A percentile compares a stretch with the other conserved stretches of the same genome.
Conservation (phyloP, 2,797 vertebrate genomes). For the Sebastes itinus region DNA sequence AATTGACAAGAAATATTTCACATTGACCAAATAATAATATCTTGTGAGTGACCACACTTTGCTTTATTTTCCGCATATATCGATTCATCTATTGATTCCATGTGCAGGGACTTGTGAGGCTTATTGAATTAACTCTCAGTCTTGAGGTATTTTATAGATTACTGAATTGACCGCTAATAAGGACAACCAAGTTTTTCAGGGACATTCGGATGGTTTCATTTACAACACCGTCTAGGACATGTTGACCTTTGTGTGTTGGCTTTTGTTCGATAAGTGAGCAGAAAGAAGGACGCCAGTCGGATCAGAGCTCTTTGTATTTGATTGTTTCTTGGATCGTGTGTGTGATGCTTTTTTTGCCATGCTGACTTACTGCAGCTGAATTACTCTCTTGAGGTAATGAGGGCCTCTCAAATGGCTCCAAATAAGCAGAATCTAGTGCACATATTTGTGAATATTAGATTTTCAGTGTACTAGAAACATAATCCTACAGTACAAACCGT, state of each 20-base stretch:
- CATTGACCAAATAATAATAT: slow-evolving; percentile 17
- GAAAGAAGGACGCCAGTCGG: not conserved
- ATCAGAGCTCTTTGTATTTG: not conserved
- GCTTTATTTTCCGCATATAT: not conserved
- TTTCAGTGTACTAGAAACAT: too few relatives aligned
- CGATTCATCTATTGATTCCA: slow-evolving; percentile 15
- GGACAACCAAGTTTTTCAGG: not conserved
- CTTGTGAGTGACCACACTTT: not conserved
- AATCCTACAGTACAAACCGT: too few relatives aligned
- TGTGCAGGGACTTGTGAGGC: not conserved
- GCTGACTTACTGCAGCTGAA: too few relatives aligned
- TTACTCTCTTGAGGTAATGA: not conserved
- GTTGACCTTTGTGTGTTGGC: slow-evolving; percentile 7
- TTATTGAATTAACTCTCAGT: not conserved
- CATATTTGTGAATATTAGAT: not conserved
- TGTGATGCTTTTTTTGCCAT: not conserved
- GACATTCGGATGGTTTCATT: slow-evolving; percentile 5
- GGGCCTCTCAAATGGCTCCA: not conserved
- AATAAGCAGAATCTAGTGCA: not conserved
- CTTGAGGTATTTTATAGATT: not conserved
- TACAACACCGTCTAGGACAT: not conserved
- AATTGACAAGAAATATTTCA: slow-evolving; percentile 5
- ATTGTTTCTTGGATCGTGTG: not conserved
- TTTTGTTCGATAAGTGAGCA: not conserved
- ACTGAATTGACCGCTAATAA: not conserved